Conservation (phyloP, 2,113 vertebrate species). For the Melanocharis versteri region DNA sequence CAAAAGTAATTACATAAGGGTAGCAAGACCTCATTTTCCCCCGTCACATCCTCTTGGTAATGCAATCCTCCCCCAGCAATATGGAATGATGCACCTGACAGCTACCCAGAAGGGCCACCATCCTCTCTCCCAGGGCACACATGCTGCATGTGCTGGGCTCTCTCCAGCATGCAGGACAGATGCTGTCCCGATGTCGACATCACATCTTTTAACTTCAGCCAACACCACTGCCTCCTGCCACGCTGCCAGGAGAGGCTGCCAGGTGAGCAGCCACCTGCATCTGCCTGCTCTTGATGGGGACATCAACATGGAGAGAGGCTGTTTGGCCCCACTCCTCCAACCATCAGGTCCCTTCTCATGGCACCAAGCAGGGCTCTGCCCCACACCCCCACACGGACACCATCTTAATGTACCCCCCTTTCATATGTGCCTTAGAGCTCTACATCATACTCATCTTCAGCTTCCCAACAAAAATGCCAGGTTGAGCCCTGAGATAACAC, state of each 20-base stretch:
- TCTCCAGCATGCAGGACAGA: not conserved
- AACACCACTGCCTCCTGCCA: not conserved
- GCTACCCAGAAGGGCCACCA: not conserved
- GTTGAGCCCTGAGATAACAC: not conserved
- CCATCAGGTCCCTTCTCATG: not conserved
- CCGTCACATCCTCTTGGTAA: not conserved
- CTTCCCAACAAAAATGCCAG: not conserved
- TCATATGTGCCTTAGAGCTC: fast-evolving
- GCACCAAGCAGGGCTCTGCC: not conserved
- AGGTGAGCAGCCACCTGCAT: not conserved
- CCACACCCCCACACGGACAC: not conserved
- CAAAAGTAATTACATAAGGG: constrained; percentile 6
- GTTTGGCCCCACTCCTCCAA: not conserved
- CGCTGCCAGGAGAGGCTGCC: not conserved
- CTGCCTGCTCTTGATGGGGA: not conserved
- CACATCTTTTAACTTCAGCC: not conserved
- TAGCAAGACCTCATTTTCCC: not conserved
- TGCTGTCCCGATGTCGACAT: not conserved
- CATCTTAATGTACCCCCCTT: not conserved
- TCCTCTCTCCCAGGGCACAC: not conserved
- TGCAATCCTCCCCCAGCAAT: not conserved
- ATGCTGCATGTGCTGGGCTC: not conserved
- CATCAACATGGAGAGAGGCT: not conserved
- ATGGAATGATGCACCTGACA: not conserved
- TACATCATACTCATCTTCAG: not conserved